Evolutionary conservation across 2,888 invertebrate species (phyloP).

Genomic region (Pocota personata): DNA sequence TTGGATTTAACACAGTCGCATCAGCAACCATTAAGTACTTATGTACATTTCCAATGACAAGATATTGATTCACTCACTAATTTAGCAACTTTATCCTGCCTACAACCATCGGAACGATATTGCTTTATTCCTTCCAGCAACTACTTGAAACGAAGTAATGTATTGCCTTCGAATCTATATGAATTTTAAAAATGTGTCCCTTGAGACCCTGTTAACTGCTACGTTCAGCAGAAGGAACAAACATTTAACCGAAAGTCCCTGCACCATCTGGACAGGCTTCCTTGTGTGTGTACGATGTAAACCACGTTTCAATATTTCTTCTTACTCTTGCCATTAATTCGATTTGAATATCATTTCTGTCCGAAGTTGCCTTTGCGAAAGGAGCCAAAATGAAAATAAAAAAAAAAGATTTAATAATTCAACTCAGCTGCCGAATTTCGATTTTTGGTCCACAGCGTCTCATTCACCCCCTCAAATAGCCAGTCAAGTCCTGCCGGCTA

Average conservation of each 20-base stretch:
- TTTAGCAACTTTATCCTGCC: slow-evolving; percentile 1
- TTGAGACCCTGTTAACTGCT: slow-evolving; percentile 34
- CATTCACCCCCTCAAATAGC: not conserved
- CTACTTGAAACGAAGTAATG: slow-evolving; percentile 20
- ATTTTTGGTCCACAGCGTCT: slow-evolving; percentile 30
- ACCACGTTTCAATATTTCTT: slow-evolving; percentile 66
- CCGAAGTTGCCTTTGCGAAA: slow-evolving; percentile 18
- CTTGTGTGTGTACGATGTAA: slow-evolving; percentile 13
- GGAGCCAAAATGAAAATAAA: slow-evolving; percentile 18
- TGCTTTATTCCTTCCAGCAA: not conserved
- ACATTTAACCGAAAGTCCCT: slow-evolving; percentile 1
- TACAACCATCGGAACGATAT: not conserved
- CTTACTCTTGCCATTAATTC: slow-evolving; percentile 59
- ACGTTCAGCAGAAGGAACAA: not conserved
- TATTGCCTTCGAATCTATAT: slow-evolving; percentile 44
- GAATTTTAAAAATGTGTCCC: slow-evolving; percentile 58
- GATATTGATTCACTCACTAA: not conserved
- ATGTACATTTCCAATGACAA: not conserved
- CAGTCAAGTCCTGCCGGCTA: slow-evolving; percentile 35
- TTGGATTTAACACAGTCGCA: too few relatives aligned
- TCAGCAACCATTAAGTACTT: not conserved
- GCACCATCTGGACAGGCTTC: slow-evolving; percentile 50
- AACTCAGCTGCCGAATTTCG: slow-evolving; percentile 66
- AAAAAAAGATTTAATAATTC: slow-evolving; percentile 63
- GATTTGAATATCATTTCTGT: slow-evolving; percentile 66